Evolutionary conservation across 2,888 invertebrate genomes (phyloP), one percentile per base, ranked within the genome.

Genomic region (Apodemia mormo): DNA sequence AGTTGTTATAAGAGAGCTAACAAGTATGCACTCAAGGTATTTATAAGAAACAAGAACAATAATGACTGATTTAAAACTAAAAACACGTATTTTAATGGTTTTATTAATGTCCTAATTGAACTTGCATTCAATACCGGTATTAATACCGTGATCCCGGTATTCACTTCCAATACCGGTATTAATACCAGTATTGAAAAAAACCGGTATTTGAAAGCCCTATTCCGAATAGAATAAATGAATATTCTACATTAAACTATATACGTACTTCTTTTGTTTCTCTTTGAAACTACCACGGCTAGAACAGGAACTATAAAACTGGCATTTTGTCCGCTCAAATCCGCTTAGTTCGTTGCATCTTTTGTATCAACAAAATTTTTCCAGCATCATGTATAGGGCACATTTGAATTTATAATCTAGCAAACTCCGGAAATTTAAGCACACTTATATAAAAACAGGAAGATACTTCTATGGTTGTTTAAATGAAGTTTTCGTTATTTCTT

Each of bases 321-420:
- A 30, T 49, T 49, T 58, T 30, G 58, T 58, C 29, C 58, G 58
- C 5, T 58, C 30, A 61, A 61, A 61, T 33, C 10, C 14, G 10
- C 61, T 61, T 30, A 61, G 61, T 61, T 33, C 61, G 33, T 61
- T 14, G 30, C 61, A 33, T 61, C 61, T 14, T 33, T 61, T 61
- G 61, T 14, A 33, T 33, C 33, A 61, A 61, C 61, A 61, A 61
- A 33, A 61, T 30, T 61, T 61, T 33, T 61, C 61, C 61, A 61
- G 61, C 61, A 33, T 12, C 33, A 61, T 33, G 33, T 30, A 61
- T 30, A 61, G 33, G 61, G 33, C 5, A 61, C 30, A 58, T 61
- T 61, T 61, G 14, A 61, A 61, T 30, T 33, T 61, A 30, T 61
- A 61, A 61, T 61, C 61, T 2, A 12, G 61, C 61, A 12, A 30